phyloP scores from a whole-genome alignment of 2,797 vertebrate species.

The Periophthalmus magnuspinnatus region DNA sequence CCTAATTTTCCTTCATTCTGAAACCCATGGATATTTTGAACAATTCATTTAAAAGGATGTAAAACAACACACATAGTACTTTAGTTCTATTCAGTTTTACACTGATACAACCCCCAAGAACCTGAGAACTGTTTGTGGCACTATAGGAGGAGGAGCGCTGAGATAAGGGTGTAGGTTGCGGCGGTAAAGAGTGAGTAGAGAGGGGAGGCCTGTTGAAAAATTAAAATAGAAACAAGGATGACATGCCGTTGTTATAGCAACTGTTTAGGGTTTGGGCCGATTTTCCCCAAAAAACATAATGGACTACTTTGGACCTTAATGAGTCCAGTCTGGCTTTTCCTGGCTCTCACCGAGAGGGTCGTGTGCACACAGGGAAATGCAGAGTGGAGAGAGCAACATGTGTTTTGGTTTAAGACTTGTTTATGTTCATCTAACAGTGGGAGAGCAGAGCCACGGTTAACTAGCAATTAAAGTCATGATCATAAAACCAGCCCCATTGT shows the following conservation, averaged over 20 bases:
- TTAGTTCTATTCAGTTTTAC: too few species aligned
- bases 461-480: constrained; percentile 75
- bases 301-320: constrained; percentile 76
- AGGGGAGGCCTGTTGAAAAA: constrained; percentile 18
- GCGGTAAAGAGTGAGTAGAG: constrained; percentile 32
- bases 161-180: constrained; percentile 30
- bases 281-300: constrained; percentile 74
- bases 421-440: constrained; percentile 76
- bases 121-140: constrained; percentile 31
- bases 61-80: too few species aligned
- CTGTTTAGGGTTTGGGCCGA: constrained; percentile 72
- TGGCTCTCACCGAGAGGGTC: constrained; percentile 67
- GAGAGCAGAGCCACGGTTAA: constrained; percentile 66
- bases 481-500: constrained; percentile 69
- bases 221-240: constrained; percentile 26
- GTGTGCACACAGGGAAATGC: constrained; percentile 25
- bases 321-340: constrained; percentile 79
- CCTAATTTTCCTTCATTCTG: too few species aligned
- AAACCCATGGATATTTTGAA: too few species aligned
- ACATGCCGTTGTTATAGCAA: constrained; percentile 68
- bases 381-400: constrained; percentile 60
- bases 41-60: too few species aligned
- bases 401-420: constrained; percentile 81
- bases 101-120: too few species aligned
- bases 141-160: constrained; percentile 24